Evolutionary conservation across 1,140 invertebrate genomes (phyloP), one percentile per base, ranked within the genome.

Genomic region (Zaprionus davidi): DNA sequence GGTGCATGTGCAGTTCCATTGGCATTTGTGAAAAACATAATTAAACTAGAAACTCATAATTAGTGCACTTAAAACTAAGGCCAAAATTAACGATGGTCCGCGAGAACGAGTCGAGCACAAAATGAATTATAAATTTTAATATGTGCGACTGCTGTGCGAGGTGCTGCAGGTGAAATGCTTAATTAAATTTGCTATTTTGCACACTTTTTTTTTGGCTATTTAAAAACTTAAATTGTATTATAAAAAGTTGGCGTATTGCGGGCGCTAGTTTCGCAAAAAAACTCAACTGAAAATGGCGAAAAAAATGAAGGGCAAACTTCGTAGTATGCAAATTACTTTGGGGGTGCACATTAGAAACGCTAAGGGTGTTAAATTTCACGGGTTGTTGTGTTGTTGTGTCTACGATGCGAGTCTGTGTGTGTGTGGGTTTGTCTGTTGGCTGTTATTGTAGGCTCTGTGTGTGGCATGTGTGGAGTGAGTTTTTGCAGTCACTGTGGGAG

Each of bases 141-240:
- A 13, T 20, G 46, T 51, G 46, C 46, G 46, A 24, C 17, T 49
- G 46, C 46, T 22, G 17, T 20, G 46, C 20, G 46, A 71, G 55
- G 56, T 69, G 75, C 81, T 81, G 84, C 84, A 84, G 84, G 84
- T 90, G 75, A 84, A 90, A 84, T 81, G 71, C 75, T 76, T 81
- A 81, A 81, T 88, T 87, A 66, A 78, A 80, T 73, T 56, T 73
- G 55, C 56, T 71, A 24, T 65, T 49, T 70, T 76, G 71, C 57
- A 34, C 56, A 44, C 60, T 20, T 79, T 77, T 75, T 73, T 77
- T 60, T 70, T 34, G n/a, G 11, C n/a, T 60, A 59, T 76, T 76
- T 68, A 46, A 49, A 65, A 72, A 87, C 76, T 76, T 72, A 78
- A 88, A 76, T 60, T 71, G 64, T 72, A 41, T 67, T 76, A 20